phyloP scores from a whole-genome alignment of 2,113 vertebrate genomes.

The Turdus rufiventris region DNA sequence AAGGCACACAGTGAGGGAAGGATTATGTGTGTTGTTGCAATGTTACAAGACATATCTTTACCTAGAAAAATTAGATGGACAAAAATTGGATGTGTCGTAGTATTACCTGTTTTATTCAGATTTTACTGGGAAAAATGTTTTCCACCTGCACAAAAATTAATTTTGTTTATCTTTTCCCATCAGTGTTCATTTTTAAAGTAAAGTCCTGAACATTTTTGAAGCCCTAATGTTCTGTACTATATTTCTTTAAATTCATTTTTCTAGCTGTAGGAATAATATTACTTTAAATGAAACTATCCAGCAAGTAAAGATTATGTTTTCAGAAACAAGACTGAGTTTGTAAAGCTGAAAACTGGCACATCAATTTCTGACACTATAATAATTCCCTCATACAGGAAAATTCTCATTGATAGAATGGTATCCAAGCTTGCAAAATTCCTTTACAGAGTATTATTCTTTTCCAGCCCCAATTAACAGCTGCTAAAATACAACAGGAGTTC shows the following conservation, averaged over 20 bases:
- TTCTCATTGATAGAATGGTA: not conserved
- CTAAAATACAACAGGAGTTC: not conserved
- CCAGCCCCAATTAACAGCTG: not conserved
- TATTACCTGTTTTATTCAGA: not conserved
- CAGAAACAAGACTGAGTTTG: not conserved
- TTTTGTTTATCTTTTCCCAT: not conserved
- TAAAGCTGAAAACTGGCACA: not conserved
- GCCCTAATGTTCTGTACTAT: not conserved
- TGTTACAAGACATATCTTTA: not conserved
- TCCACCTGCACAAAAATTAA: not conserved
- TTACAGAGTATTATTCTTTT: not conserved
- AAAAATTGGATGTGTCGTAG: rapidly evolving
- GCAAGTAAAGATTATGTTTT: not conserved
- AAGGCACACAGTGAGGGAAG: not conserved
- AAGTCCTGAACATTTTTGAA: not conserved
- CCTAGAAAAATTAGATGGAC: not conserved
- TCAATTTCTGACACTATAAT: not conserved
- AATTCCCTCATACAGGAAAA: not conserved
- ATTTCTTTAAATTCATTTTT: not conserved
- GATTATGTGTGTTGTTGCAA: not conserved
- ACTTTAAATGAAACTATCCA: not conserved
- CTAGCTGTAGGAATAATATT: not conserved
- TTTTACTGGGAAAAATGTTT: not conserved
- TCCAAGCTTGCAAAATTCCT: not conserved
- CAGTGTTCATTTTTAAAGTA: not conserved